phyloP scores from a whole-genome alignment of 1,140 invertebrate genomes.

The Matsumurasca onukii region DNA sequence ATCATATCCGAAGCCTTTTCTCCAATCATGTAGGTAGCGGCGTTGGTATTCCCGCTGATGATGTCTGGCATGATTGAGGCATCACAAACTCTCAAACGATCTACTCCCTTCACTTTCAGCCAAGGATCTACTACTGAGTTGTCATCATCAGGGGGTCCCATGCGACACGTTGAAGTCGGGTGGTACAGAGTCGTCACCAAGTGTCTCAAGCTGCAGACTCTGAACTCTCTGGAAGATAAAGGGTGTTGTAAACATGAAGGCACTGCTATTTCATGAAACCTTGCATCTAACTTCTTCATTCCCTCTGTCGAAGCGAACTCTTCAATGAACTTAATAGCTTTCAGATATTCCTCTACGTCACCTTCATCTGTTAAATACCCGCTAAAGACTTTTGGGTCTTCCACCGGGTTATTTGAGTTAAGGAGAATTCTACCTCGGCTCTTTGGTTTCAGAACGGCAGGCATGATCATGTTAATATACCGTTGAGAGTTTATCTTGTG shows the following conservation, averaged over 20 bases:
- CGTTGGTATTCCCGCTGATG: constrained; percentile 57
- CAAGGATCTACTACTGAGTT: constrained; percentile 65
- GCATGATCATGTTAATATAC: constrained; percentile 60
- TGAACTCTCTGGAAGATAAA: constrained; percentile 60
- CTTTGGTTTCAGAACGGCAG: constrained; percentile 61
- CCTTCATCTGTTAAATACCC: constrained; percentile 48
- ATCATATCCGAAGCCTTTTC: constrained; percentile 58
- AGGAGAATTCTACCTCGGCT: constrained; percentile 49
- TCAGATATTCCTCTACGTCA: constrained; percentile 49
- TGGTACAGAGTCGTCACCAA: constrained; percentile 66
- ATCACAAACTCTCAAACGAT: constrained; percentile 69
- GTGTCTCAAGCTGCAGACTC: constrained; percentile 62
- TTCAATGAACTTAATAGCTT: constrained; percentile 45
- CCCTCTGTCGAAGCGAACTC: constrained; percentile 47
- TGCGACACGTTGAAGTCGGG: constrained; percentile 73
- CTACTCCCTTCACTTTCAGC: constrained; percentile 64
- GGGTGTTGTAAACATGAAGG: constrained; percentile 49
- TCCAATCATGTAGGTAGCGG: constrained; percentile 58
- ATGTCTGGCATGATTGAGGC: constrained; percentile 53
- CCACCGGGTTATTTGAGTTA: constrained; percentile 48
- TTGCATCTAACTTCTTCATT: constrained; percentile 45
- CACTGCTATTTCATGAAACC: constrained; percentile 45
- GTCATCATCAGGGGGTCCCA: constrained; percentile 65
- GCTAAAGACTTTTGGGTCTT: constrained; percentile 54
- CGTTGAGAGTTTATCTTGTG: background rate